Percentiles rank a stretch among this genome's conserved stretches.
Evolutionary conservation across 1,140 invertebrate species (phyloP).

Genomic region (Pseudoatta argentina): DNA sequence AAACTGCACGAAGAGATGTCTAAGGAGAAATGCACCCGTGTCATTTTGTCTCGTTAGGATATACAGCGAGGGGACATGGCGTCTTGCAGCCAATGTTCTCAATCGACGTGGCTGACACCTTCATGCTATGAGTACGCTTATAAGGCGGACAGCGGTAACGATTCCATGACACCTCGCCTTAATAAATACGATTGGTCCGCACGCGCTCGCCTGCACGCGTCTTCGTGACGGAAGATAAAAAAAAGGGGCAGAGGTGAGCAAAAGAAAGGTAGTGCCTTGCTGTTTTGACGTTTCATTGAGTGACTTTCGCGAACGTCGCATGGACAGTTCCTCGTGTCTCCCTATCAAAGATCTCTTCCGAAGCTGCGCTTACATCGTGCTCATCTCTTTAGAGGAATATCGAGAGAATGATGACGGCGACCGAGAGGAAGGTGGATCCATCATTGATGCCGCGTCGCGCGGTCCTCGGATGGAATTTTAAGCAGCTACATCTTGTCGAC

Average conservation of each 20-base stretch:
- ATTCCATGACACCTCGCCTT: slow-evolving; percentile 73
- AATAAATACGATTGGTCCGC: slow-evolving; percentile 77
- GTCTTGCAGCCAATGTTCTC: slow-evolving; percentile 73
- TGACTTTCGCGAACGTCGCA: slow-evolving; percentile 74
- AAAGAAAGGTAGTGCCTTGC: slow-evolving; percentile 62
- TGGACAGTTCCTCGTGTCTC: slow-evolving; percentile 79
- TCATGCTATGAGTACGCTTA: slow-evolving; percentile 69
- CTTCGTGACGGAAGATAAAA: slow-evolving; percentile 30
- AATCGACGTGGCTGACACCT: slow-evolving; percentile 75
- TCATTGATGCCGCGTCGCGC: slow-evolving; percentile 81
- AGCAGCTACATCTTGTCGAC: slow-evolving; percentile 79
- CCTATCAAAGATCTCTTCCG: slow-evolving; percentile 69
- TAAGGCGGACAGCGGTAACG: slow-evolving; percentile 73
- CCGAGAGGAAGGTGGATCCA: slow-evolving; percentile 75
- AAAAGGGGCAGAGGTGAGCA: slow-evolving; percentile 34
- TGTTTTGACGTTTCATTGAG: slow-evolving; percentile 79
- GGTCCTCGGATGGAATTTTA: slow-evolving; percentile 80
- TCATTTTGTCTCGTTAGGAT: slow-evolving; percentile 78
- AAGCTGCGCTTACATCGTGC: slow-evolving; percentile 45
- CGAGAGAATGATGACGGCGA: slow-evolving; percentile 66
- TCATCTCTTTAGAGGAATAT: slow-evolving; percentile 62
- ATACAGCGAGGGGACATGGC: slow-evolving; percentile 72
- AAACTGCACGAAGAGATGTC: slow-evolving; percentile 52
- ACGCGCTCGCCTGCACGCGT: slow-evolving; percentile 60
- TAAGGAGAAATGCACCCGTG: slow-evolving; percentile 55